These are phyloP conservation scores for Altica lythri DNA, from an alignment of 2,888 invertebrate genomes.

Conservation along the genomic window DNA sequence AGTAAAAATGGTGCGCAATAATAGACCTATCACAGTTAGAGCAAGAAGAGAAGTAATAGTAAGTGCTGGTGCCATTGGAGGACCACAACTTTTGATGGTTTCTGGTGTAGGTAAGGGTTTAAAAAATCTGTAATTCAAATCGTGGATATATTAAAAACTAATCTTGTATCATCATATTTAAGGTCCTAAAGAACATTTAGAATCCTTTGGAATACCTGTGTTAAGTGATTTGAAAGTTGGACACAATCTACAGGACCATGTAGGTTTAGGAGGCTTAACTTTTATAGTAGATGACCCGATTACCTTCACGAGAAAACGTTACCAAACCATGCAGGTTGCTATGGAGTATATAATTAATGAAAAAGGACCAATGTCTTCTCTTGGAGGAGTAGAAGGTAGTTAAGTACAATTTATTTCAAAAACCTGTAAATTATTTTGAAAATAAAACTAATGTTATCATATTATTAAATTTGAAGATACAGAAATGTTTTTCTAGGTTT, in stretches of 20 bases:
- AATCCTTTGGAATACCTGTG: conserved; percentile 73
- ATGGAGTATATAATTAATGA: conserved; percentile 82
- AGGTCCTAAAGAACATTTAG: conserved; percentile 77
- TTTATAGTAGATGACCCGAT: conserved; percentile 82
- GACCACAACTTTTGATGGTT: conserved; percentile 89
- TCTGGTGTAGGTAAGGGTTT: conserved; percentile 69
- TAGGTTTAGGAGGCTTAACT: conserved; percentile 83
- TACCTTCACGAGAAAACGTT: conserved; percentile 76
- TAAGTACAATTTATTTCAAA: background rate
- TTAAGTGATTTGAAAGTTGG: conserved; percentile 78
- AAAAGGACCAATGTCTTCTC: conserved; percentile 79
- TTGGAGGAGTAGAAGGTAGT: conserved; percentile 79
- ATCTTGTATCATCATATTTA: no score
- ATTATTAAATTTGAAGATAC: background rate
- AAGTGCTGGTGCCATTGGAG: conserved; percentile 85
- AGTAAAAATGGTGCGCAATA: conserved; percentile 73
- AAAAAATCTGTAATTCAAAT: no score
- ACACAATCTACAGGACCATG: conserved; percentile 85
- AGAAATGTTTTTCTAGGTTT: conserved; percentile 50
- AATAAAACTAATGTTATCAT: background rate
- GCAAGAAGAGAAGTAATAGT: conserved; percentile 82
- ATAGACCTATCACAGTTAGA: conserved; percentile 67
- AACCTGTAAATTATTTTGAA: background rate
- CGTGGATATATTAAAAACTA: no score
- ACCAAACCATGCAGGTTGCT: conserved; percentile 75